Conservation (phyloP, 2,888 invertebrate genomes). For the Sturmia bella region DNA sequence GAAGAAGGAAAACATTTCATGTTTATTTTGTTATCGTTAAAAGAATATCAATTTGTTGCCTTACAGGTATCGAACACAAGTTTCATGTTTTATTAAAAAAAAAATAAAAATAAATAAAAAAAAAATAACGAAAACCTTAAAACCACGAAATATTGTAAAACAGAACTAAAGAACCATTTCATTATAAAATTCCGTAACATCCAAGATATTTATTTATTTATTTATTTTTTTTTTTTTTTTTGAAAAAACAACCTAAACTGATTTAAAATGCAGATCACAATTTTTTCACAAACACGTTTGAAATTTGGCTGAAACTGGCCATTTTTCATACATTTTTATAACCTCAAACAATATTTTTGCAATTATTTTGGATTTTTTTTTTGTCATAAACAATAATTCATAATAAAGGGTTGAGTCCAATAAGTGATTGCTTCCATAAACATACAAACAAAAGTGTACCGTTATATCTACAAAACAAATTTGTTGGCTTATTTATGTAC, state of each 20-base stretch:
- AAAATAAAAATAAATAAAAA: background rate
- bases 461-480: constrained; percentile 38
- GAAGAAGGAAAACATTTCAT: constrained; percentile 32
- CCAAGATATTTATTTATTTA: constrained; percentile 8
- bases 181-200: constrained; percentile 43
- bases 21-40: constrained; percentile 36
- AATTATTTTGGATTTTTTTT: constrained; percentile 28
- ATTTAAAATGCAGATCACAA: constrained; percentile 62
- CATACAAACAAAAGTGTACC: background rate
- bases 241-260: background rate
- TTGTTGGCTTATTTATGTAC: too few species aligned
- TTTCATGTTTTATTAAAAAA: constrained; percentile 34
- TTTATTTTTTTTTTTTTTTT: too few species aligned
- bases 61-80: constrained; percentile 33
- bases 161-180: constrained; percentile 49
- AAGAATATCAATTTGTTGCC: constrained; percentile 54
- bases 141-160: background rate
- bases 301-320: constrained; percentile 11
- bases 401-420: too few species aligned
- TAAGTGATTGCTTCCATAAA: background rate
- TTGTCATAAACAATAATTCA: background rate
- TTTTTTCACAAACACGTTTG: constrained; percentile 1
- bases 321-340: constrained; percentile 20
- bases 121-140: background rate
- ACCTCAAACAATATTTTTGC: constrained; percentile 15